A percentile compares a stretch with the other conserved stretches of the same genome.
Evolutionary conservation across 2,113 vertebrate species (phyloP).

Genomic region (Turnix velox): DNA sequence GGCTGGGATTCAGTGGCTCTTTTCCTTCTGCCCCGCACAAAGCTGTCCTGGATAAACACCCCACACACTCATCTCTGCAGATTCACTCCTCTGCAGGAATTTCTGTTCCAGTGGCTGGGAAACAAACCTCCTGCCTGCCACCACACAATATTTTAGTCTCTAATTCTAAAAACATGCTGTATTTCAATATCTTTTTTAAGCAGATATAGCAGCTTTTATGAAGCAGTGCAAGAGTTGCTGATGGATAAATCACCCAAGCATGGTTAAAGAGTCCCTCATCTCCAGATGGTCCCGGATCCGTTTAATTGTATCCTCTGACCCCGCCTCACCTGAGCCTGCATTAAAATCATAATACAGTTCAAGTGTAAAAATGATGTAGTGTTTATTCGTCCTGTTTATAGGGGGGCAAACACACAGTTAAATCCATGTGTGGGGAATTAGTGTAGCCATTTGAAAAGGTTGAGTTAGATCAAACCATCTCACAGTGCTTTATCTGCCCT

Average conservation of each 20-base stretch:
- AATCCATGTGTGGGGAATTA: constrained; percentile 77
- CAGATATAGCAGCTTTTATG: constrained; percentile 96
- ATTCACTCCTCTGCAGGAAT: background rate
- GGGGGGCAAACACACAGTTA: constrained; percentile 87
- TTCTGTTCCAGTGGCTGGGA: constrained; percentile 74
- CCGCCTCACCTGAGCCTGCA: constrained; percentile 93
- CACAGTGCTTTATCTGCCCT: constrained; percentile 52
- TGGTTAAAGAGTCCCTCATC: constrained; percentile 93
- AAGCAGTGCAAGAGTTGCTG: constrained; percentile 93
- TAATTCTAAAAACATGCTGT: constrained; percentile 91
- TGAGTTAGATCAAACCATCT: constrained; percentile 71
- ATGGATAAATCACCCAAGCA: constrained; percentile 98
- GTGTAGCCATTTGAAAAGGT: constrained; percentile 78
- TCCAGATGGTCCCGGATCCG: constrained; percentile 95
- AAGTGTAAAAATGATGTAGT: constrained; percentile 99
- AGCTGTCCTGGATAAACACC: background rate
- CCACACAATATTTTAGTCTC: constrained; percentile 82
- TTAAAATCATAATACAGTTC: constrained; percentile 96
- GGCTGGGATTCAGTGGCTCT: background rate
- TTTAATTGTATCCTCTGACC: constrained; percentile 98
- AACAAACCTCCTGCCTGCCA: constrained; percentile 88
- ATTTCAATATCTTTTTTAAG: constrained; percentile 92
- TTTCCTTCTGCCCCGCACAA: background rate
- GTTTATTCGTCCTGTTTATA: constrained; percentile 97
- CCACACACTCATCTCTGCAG: background rate